A percentile compares a stretch with the other conserved stretches of the same genome.
phyloP scores from a whole-genome alignment of 2,888 invertebrate genomes.

The Cantharis flavilabris region DNA sequence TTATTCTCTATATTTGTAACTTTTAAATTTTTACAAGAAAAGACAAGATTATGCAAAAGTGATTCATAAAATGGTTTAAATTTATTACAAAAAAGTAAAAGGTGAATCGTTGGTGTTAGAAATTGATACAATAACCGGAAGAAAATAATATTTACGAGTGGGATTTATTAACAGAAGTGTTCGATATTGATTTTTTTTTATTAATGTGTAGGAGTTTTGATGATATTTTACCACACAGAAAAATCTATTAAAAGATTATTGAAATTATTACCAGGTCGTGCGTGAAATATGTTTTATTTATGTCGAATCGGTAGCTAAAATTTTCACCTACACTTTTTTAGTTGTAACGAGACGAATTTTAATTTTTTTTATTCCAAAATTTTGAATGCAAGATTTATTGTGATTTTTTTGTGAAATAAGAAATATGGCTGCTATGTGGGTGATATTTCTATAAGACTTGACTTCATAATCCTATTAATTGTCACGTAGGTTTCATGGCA shows the following conservation, averaged over 20 bases:
- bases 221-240: slow-evolving; percentile 15
- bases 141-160: slow-evolving; percentile 8
- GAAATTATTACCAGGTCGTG: slow-evolving; percentile 15
- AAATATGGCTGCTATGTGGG: background rate
- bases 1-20: background rate
- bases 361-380: background rate
- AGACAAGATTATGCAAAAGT: background rate
- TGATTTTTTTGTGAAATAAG: background rate
- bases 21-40: background rate
- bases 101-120: background rate
- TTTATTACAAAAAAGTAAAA: background rate
- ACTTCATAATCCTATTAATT: slow-evolving; percentile 2
- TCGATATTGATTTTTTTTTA: slow-evolving; percentile 11
- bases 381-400: background rate
- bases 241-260: slow-evolving; percentile 14
- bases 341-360: background rate
- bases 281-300: background rate
- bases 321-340: slow-evolving; percentile 12
- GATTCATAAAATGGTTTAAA: background rate
- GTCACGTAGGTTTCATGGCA: background rate
- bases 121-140: slow-evolving; percentile 6
- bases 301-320: slow-evolving; percentile 16
- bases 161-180: slow-evolving; percentile 8
- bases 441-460: background rate
- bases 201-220: slow-evolving; percentile 5